Evolutionary conservation across 2,113 vertebrate species (phyloP).

Genomic region (Nyctereutes procyonoides): DNA sequence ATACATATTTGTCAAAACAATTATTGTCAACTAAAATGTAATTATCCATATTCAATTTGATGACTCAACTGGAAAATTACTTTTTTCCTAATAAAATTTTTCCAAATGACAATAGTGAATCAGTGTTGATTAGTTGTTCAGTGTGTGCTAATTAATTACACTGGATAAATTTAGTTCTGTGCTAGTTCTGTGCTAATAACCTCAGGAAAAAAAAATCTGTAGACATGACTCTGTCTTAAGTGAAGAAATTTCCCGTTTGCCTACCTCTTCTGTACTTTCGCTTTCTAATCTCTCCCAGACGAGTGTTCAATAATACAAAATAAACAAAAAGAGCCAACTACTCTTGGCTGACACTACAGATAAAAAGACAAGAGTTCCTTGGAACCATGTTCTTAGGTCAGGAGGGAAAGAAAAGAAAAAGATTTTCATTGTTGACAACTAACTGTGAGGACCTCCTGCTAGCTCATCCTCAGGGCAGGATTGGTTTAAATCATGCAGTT

Average conservation of each 20-base stretch:
- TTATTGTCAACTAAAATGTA: constrained; percentile 76
- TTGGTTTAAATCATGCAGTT: neutral
- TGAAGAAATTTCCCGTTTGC: constrained; percentile 39
- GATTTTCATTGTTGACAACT: constrained; percentile 41
- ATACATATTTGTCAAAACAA: constrained; percentile 83
- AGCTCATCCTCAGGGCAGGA: constrained; percentile 20
- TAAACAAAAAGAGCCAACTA: constrained; percentile 54
- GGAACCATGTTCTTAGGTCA: constrained; percentile 40
- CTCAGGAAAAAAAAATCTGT: constrained; percentile 30
- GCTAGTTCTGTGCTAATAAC: constrained; percentile 76
- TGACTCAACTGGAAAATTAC: constrained; percentile 84
- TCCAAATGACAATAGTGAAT: constrained; percentile 77
- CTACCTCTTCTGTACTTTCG: constrained; percentile 26
- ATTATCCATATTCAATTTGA: constrained; percentile 81
- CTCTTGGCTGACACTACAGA: neutral
- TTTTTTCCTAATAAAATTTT: constrained; percentile 81
- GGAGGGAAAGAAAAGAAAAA: constrained; percentile 43
- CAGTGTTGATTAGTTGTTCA: constrained; percentile 77
- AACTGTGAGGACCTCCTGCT: neutral
- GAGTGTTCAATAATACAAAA: constrained; percentile 43
- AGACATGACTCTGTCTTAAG: constrained; percentile 57
- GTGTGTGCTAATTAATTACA: constrained; percentile 83
- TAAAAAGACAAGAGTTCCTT: constrained; percentile 38
- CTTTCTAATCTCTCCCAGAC: constrained; percentile 37
- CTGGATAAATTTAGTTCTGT: constrained; percentile 79